These are phyloP conservation scores for Apogon hyalosoma DNA, from an alignment of 2,797 vertebrate species.

Conservation along the genomic window DNA sequence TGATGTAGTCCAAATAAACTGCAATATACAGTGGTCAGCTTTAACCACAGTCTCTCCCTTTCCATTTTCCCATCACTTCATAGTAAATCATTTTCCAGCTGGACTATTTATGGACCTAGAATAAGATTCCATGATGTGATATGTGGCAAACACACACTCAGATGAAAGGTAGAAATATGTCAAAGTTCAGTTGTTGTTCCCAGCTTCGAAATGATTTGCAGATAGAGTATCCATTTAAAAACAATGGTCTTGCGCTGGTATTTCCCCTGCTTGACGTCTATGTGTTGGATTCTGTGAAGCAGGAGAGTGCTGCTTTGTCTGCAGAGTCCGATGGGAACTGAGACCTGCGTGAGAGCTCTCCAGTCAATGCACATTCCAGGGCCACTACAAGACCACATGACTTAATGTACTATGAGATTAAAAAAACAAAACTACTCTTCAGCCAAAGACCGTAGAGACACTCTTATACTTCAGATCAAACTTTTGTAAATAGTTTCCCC, in stretches of 20 bases:
- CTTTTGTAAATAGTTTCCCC: slow-evolving; percentile 18
- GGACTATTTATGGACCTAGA: not conserved
- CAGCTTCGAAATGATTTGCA: slow-evolving; percentile 43
- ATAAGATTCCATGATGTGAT: slow-evolving; percentile 5
- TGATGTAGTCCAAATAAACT: too few species aligned
- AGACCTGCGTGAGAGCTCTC: slow-evolving; percentile 50
- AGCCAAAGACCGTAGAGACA: not conserved
- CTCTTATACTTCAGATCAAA: slow-evolving; percentile 18
- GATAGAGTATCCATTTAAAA: slow-evolving; percentile 51
- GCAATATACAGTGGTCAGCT: too few species aligned
- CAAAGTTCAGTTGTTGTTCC: slow-evolving; percentile 52
- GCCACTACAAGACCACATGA: slow-evolving; percentile 15
- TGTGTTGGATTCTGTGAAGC: slow-evolving; percentile 38
- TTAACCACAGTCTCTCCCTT: not conserved
- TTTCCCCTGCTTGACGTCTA: slow-evolving; percentile 67
- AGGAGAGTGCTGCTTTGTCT: slow-evolving; percentile 38
- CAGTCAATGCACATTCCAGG: slow-evolving; percentile 51
- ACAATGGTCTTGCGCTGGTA: slow-evolving; percentile 70
- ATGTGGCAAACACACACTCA: slow-evolving; percentile 7
- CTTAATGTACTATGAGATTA: not conserved
- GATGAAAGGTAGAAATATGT: slow-evolving; percentile 41
- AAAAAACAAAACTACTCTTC: too few species aligned
- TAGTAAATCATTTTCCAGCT: not conserved
- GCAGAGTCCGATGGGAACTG: slow-evolving; percentile 36
- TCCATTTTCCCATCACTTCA: not conserved